Percentiles rank a stretch among this genome's conserved stretches.
Evolutionary conservation across 2,797 vertebrate species (phyloP).

Genomic region (Muraenolepis orangiensis): DNA sequence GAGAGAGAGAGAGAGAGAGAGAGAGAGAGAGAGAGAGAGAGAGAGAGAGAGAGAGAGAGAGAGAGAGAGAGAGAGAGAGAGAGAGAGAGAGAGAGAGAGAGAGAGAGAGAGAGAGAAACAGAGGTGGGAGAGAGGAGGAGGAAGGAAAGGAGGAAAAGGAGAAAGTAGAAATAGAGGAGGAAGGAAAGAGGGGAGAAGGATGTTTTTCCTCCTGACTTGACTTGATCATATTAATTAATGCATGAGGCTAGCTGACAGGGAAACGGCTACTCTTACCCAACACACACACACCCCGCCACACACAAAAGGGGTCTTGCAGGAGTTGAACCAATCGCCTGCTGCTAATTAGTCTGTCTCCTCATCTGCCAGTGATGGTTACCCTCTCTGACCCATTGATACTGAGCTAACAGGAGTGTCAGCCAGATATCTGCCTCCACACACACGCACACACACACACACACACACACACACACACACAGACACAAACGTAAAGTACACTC

Average conservation of each 20-base stretch:
- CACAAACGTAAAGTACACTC: neutral
- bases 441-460: neutral
- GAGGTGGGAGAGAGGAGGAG: neutral
- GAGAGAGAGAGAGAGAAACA: neutral
- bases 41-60: neutral
- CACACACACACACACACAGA: neutral
- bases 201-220: slow-evolving; percentile 58
- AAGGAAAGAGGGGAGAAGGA: slow-evolving; percentile 33
- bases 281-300: slow-evolving; percentile 27
- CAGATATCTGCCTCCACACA: slow-evolving; percentile 13
- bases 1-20: neutral
- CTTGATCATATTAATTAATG: slow-evolving; percentile 65
- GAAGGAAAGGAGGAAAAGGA: slow-evolving; percentile 4
- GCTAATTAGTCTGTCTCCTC: slow-evolving; percentile 74
- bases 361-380: slow-evolving; percentile 67
- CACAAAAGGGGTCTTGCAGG: slow-evolving; percentile 57
- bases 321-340: slow-evolving; percentile 71
- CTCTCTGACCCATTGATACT: slow-evolving; percentile 63
- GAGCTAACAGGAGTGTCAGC: slow-evolving; percentile 69
- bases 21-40: neutral
- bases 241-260: slow-evolving; percentile 54
- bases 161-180: neutral
- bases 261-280: slow-evolving; percentile 40
- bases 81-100: neutral
- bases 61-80: slow-evolving; percentile 1